Evolutionary conservation across 2,797 vertebrate species (phyloP).

Genomic region (Chanos chanos): DNA sequence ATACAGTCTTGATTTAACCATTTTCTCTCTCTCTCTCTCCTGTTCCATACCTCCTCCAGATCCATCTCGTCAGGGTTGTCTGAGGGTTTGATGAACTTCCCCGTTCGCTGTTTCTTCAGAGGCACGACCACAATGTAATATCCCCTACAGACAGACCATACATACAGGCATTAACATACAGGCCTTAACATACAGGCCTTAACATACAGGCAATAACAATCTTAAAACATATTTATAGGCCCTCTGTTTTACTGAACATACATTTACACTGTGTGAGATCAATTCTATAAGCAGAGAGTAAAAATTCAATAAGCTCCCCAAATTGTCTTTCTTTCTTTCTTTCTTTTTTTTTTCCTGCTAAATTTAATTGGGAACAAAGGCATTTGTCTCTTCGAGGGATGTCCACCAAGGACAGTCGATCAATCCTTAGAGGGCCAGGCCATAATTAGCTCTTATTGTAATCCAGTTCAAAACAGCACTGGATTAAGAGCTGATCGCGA

Average conservation of each 20-base stretch:
- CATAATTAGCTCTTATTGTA: conserved; percentile 7
- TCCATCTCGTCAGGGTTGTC: conserved; percentile 98
- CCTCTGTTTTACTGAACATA: neutral
- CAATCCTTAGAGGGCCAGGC: conserved; percentile 16
- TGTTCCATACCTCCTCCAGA: conserved; percentile 92
- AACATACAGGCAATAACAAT: too few species aligned
- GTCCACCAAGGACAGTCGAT: conserved; percentile 29
- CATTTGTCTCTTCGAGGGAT: conserved; percentile 2
- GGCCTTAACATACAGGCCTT: too few species aligned
- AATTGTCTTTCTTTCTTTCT: too few species aligned
- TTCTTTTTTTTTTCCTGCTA: too few species aligned
- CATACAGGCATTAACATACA: neutral
- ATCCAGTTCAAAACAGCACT: conserved; percentile 31
- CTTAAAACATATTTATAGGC: too few species aligned
- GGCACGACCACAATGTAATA: conserved; percentile 98
- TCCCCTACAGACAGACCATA: conserved; percentile 71
- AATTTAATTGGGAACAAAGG: neutral
- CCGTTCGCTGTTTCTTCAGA: conserved; percentile 91
- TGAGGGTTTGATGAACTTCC: conserved; percentile 95
- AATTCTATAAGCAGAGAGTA: neutral
- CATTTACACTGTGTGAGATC: neutral
- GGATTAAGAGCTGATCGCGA: conserved; percentile 41
- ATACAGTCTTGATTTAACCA: neutral
- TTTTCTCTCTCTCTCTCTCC: too few species aligned
- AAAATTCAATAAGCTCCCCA: too few species aligned